Percentiles rank a stretch among this genome's conserved stretches.
Conservation (phyloP, 1,140 invertebrate species). For the Lepidurus arcticus region DNA sequence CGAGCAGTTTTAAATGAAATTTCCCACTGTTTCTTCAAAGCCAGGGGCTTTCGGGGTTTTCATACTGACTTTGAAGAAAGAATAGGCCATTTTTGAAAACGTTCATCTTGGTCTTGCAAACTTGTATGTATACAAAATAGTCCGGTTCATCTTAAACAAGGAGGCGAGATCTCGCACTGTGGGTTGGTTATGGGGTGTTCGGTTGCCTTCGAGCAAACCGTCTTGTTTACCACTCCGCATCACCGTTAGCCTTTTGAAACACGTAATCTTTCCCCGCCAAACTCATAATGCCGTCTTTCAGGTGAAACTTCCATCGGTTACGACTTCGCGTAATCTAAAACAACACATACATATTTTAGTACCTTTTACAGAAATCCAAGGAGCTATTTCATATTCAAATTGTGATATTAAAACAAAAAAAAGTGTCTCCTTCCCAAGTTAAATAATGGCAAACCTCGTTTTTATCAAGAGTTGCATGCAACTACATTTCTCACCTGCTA, state of each 20-base stretch:
- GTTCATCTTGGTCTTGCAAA: neutral
- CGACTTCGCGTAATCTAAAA: constrained; percentile 87
- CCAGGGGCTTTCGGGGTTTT: neutral
- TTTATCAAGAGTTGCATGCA: neutral
- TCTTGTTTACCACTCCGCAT: constrained; percentile 87
- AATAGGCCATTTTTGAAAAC: neutral
- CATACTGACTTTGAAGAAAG: neutral
- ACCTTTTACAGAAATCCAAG: neutral
- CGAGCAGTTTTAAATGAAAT: neutral
- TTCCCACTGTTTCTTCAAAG: neutral
- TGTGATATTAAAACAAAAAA: neutral
- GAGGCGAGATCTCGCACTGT: neutral
- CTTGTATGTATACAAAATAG: constrained; percentile 11
- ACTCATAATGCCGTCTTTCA: constrained; percentile 99
- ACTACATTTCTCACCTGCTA: neutral
- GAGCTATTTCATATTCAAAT: constrained; percentile 12
- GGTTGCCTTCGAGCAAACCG: neutral
- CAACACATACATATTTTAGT: constrained; percentile 36
- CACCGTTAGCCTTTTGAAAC: constrained; percentile 96
- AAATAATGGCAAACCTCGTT: neutral
- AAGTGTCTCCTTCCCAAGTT: neutral
- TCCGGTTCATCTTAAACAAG: neutral
- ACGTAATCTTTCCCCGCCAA: constrained; percentile 95
- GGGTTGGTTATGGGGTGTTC: neutral
- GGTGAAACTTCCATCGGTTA: constrained; percentile 98